Evolutionary conservation across 2,113 vertebrate species (phyloP).

Genomic region (Limanda limanda): DNA sequence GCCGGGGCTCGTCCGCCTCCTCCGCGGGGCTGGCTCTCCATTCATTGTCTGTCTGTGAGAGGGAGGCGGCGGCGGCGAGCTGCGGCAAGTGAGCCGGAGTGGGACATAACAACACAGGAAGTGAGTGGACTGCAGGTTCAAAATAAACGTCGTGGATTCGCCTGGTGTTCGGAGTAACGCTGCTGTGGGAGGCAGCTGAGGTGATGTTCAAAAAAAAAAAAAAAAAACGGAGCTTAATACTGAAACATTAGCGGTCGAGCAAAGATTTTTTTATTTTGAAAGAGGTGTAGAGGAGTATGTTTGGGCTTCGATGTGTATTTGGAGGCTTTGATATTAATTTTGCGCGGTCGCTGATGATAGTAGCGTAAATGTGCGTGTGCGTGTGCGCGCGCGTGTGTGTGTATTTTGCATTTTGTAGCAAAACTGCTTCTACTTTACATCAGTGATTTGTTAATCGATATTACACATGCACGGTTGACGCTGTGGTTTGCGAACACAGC

Average conservation of each 20-base stretch:
- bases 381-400: constrained; percentile 20
- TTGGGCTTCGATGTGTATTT: rapidly evolving
- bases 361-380: constrained; percentile 8
- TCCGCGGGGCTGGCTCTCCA: constrained; percentile 61
- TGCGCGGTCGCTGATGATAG: constrained; percentile 17
- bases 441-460: constrained; percentile 1
- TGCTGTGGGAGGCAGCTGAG: rapidly evolving
- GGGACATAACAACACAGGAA: constrained; percentile 38
- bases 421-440: neutral
- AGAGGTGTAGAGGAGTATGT: rapidly evolving
- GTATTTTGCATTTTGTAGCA: neutral
- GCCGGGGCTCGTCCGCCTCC: constrained; percentile 37
- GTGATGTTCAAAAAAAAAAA: too few relatives aligned
- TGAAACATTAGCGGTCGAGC: rapidly evolving
- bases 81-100: constrained; percentile 56
- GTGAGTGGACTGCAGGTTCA: neutral
- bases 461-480: neutral
- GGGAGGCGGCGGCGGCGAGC: constrained; percentile 59
- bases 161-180: neutral
- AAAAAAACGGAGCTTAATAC: rapidly evolving
- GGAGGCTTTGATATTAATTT: neutral
- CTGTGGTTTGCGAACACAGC: neutral
- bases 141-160: neutral
- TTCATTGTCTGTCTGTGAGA: constrained; percentile 75
- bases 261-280: constrained; percentile 42